Base-by-base conservation (phyloP, 2,797 vertebrate species). In the Sternotherus odoratus region DNA sequence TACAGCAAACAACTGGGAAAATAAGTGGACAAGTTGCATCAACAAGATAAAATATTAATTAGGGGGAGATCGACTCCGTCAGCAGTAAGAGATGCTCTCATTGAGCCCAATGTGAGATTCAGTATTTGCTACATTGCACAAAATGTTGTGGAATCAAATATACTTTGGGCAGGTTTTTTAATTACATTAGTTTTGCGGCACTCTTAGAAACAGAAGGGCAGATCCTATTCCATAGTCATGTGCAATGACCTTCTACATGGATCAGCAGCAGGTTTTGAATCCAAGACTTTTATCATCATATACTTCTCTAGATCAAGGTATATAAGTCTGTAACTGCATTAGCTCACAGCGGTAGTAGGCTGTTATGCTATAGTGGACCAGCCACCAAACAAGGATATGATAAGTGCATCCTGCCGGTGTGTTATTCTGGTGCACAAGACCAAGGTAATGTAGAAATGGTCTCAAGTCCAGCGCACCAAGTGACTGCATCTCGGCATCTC, bases 11-110 rank as follows among this genome's bases (percentile, higher is more conserved):
- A 96, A 81, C 85, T 89, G 94, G 94, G 90, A 93, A 95, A 96
- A 94, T 83, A 89, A 93, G 75, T 97, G 96, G 95, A 97, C 94
- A 89, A 93, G 88, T 87, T 92, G 28, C 95, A 82, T 91, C 91
- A 89, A 96, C 93, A 87, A 12, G 94, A 91, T 95, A 46, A 94
- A 96, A 96, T 96, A 96, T 96, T 95, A 97, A 96, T 97, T 86
- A 92, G 96, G 95, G 49, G 26, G 48, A 60, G 77, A 93, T 74
- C 24, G 30, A 74, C 88, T 93, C 43, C 33, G 15, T 54, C 81
- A 51, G 79, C 82, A 93, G 57, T 8, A 92, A 88, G 50, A 74
- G 46, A 82, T 33, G 80, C 56, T 84, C 46, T 75, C 50, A 30
- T 11, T 78, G 69, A 93, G 82, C 69, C 90, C 1, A 0, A 74